Conservation (phyloP, 2,797 vertebrate species). For the Delichon dasypus region DNA sequence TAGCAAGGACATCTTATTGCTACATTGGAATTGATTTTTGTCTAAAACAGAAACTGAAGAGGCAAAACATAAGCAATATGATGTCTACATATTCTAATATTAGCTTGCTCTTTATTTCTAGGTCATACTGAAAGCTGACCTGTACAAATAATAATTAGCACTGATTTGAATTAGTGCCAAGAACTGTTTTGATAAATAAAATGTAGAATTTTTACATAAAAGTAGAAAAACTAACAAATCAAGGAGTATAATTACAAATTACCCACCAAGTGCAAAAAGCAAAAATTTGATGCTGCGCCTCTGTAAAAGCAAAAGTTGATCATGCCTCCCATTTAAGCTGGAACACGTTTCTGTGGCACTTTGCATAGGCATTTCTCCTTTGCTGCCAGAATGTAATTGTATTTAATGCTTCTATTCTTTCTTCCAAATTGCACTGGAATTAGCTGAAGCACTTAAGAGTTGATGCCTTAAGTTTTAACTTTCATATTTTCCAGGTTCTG, state of each 20-base stretch:
- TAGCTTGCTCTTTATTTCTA: background rate
- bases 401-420: background rate
- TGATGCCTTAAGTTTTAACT: background rate
- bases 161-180: background rate
- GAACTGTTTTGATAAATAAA: background rate
- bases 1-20: background rate
- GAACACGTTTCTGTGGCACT: background rate
- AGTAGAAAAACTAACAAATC: background rate
- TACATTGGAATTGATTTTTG: background rate
- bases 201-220: background rate
- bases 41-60: background rate
- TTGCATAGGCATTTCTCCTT: background rate
- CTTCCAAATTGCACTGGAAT: background rate
- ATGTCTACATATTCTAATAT: background rate
- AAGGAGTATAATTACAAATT: background rate
- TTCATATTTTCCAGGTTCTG: background rate
- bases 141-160: background rate
- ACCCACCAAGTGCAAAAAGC: background rate
- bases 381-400: background rate
- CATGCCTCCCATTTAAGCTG: background rate
- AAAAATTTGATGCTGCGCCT: background rate
- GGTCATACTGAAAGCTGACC: background rate
- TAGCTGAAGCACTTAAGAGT: background rate
- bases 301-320: background rate
- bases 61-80: background rate